Evolutionary conservation across 2,113 vertebrate species (phyloP).

Genomic region (Gila orcuttii): DNA sequence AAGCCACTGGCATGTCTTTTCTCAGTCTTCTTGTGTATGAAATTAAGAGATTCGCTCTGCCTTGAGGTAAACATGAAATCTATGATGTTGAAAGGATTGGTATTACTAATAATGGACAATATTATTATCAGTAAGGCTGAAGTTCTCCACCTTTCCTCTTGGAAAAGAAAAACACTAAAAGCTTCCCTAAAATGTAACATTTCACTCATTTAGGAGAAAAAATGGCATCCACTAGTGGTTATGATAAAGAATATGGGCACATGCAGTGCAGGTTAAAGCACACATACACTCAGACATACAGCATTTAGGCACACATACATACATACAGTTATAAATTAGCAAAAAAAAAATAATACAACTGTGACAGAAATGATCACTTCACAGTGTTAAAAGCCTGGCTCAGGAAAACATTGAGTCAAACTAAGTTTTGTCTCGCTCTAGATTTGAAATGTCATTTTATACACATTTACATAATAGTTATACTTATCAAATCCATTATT

Average conservation of each 20-base stretch:
- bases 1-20: conserved; percentile 29
- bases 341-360: conserved; percentile 40
- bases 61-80: conserved; percentile 52
- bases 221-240: conserved; percentile 55
- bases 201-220: conserved; percentile 34
- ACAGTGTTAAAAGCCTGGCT: conserved; percentile 67
- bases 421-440: conserved; percentile 56
- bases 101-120: conserved; percentile 22
- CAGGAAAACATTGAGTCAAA: conserved; percentile 59
- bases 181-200: conserved; percentile 47
- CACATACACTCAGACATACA: conserved; percentile 13
- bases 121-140: conserved; percentile 35
- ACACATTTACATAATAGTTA: conserved; percentile 51
- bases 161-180: conserved; percentile 40
- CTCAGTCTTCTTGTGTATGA: conserved; percentile 50
- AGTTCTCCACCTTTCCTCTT: neutral
- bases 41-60: conserved; percentile 32
- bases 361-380: conserved; percentile 59
- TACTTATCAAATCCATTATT: conserved; percentile 64
- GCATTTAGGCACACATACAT: conserved; percentile 6
- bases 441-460: conserved; percentile 49
- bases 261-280: conserved; percentile 47
- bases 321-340: neutral
- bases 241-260: conserved; percentile 44
- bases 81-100: conserved; percentile 35